phyloP scores from a whole-genome alignment of 2,797 vertebrate species.

The Hipposideros larvatus region DNA sequence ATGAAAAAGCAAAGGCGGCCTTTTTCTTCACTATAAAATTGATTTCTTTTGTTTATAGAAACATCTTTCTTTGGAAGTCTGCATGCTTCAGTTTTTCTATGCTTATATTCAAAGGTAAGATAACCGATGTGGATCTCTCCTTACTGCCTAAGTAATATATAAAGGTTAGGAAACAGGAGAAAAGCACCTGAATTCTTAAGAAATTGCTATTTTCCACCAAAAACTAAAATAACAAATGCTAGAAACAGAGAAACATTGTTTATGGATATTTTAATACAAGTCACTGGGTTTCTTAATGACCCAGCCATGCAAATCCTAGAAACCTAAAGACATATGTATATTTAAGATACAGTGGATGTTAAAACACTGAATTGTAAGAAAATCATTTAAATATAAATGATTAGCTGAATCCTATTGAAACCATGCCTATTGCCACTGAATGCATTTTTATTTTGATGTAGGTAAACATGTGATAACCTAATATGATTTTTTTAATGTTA shows the following conservation, averaged over 20 bases:
- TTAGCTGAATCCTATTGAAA: conserved; percentile 18
- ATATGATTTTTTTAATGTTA: neutral
- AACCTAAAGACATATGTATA: neutral
- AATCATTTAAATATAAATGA: conserved; percentile 44
- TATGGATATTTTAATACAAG: neutral
- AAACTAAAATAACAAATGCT: conserved; percentile 26
- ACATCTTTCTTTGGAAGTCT: conserved; percentile 98
- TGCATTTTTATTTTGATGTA: conserved; percentile 18
- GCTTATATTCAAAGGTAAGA: conserved; percentile 98
- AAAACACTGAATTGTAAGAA: conserved; percentile 35
- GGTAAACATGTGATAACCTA: neutral
- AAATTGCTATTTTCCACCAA: neutral
- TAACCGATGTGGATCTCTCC: conserved; percentile 3
- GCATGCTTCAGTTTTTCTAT: conserved; percentile 99
- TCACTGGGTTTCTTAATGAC: neutral
- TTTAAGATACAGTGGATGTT: neutral
- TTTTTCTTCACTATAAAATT: conserved; percentile 66
- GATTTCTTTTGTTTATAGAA: conserved; percentile 91
- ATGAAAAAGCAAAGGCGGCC: neutral
- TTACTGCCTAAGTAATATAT: neutral
- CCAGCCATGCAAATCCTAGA: neutral
- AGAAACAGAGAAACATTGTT: conserved; percentile 35
- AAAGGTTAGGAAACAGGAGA: neutral
- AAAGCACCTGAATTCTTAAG: neutral
- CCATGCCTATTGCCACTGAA: neutral